Conservation (phyloP, 2,888 invertebrate genomes). For the Coleophora deauratella region DNA sequence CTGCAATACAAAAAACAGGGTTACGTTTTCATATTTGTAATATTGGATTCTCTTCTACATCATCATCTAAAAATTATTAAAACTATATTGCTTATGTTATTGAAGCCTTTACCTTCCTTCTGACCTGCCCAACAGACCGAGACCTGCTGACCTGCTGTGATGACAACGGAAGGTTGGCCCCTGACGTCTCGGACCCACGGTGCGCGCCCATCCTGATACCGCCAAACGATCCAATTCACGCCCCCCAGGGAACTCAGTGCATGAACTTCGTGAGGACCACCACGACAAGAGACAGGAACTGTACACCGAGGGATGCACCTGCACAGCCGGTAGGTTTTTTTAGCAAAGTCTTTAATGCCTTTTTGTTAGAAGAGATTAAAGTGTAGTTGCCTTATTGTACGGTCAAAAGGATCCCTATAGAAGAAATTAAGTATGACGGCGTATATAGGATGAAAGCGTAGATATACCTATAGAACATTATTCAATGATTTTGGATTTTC, state of each 20-base stretch:
- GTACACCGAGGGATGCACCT: slow-evolving; percentile 75
- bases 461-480: too few species aligned
- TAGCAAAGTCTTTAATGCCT: not conserved
- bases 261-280: slow-evolving; percentile 83
- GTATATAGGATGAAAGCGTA: too few species aligned
- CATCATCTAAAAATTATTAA: too few species aligned
- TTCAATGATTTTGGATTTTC: too few species aligned
- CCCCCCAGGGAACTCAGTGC: slow-evolving; percentile 73
- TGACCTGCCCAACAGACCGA: slow-evolving; percentile 41
- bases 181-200: slow-evolving; percentile 40
- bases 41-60: too few species aligned
- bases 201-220: slow-evolving; percentile 58
- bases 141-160: slow-evolving; percentile 50
- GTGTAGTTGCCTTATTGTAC: too few species aligned
- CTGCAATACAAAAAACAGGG: too few species aligned
- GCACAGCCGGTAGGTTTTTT: slow-evolving; percentile 78
- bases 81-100: too few species aligned
- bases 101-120: too few species aligned
- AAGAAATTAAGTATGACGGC: too few species aligned
- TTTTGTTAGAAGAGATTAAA: not conserved
- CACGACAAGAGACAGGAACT: slow-evolving; percentile 78
- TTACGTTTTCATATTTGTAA: too few species aligned
- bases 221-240: slow-evolving; percentile 56
- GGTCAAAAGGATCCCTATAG: too few species aligned
- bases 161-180: slow-evolving; percentile 43